Base-by-base conservation (phyloP, 2,797 vertebrate species). In the Eupleurogrammus muticus region DNA sequence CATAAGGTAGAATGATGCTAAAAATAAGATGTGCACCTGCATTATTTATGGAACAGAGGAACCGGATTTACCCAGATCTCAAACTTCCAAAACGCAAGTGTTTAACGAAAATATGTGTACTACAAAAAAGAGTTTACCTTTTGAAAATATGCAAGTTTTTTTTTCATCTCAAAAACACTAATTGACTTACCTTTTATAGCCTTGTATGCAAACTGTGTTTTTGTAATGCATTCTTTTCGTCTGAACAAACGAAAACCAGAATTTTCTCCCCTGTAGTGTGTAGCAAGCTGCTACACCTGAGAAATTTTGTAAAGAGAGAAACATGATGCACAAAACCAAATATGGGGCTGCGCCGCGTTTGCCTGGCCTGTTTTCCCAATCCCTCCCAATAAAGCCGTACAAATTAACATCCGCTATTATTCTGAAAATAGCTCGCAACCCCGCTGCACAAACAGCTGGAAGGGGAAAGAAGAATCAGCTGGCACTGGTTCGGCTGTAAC, bases 331-430 rank as follows among this genome's bases (percentile, higher is more conserved):
- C 65, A 70, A 80, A 91, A 86, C 85, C 77, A 85, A 88, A 75
- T 84, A 66, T 72, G 76, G 71, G 70, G 79, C 77, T 14, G 61
- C 75, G 75, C 70, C 66, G 75, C 23, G 57, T 67, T n/a, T 84
- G 81, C 83, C 71, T 91, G 87, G 80, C 82, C 77, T 81, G 78
- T 87, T 89, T 90, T 91, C 75, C n/a, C 83, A 86, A 63, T 76
- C 76, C 68, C 73, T 83, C 74, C 60, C 67, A 90, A 86, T 87
- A 91, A 93, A 91, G 73, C 72, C 88, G 82, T 52, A 59, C 89
- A 92, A 94, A 92, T 93, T 80, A 91, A 92, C 91, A 90, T 91
- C 91, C 86, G 84, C 87, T 88, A 73, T 89, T 91, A 83, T 89
- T 87, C 85, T 90, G 83, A 89, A 90, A 92, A 92, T 89, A 92